These are phyloP conservation scores for Steinernema scapterisci DNA, from an alignment of 2,888 invertebrate species.

Conservation along the genomic window DNA sequence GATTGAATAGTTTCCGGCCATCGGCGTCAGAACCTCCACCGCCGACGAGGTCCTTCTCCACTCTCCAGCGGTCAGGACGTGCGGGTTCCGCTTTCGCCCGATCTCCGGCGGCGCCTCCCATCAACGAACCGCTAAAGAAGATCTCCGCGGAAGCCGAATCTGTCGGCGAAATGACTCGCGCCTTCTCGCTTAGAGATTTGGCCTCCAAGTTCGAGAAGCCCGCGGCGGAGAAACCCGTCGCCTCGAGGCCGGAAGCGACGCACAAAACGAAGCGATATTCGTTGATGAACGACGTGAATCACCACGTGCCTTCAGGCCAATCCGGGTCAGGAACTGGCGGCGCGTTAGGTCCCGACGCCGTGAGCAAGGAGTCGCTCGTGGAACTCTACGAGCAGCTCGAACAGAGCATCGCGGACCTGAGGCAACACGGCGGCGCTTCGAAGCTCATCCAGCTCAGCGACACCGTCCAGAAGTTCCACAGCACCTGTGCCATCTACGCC, in stretches of 20 bases:
- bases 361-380: constrained; percentile 52
- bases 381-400: constrained; percentile 53
- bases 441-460: constrained; percentile 54
- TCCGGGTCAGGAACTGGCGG: not conserved
- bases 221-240: not conserved
- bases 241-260: not conserved
- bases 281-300: constrained; percentile 36
- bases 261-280: constrained; percentile 39
- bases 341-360: constrained; percentile 25
- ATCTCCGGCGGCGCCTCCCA: constrained; percentile 30
- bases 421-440: constrained; percentile 10
- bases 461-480: constrained; percentile 60
- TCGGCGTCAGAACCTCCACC: constrained; percentile 6
- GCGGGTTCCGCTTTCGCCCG: constrained; percentile 19
- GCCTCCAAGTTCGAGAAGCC: constrained; percentile 57
- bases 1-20: not conserved
- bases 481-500: constrained; percentile 78
- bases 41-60: constrained; percentile 38
- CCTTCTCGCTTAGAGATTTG: constrained; percentile 60
- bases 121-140: constrained; percentile 36
- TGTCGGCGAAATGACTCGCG: constrained; percentile 47
- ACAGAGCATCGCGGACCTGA: constrained; percentile 26
- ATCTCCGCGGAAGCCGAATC: constrained; percentile 10
- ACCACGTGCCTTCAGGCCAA: constrained; percentile 12
- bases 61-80: constrained; percentile 32